Evolutionary conservation across 2,113 vertebrate species (phyloP).

Genomic region (Pteruthius melanotis): DNA sequence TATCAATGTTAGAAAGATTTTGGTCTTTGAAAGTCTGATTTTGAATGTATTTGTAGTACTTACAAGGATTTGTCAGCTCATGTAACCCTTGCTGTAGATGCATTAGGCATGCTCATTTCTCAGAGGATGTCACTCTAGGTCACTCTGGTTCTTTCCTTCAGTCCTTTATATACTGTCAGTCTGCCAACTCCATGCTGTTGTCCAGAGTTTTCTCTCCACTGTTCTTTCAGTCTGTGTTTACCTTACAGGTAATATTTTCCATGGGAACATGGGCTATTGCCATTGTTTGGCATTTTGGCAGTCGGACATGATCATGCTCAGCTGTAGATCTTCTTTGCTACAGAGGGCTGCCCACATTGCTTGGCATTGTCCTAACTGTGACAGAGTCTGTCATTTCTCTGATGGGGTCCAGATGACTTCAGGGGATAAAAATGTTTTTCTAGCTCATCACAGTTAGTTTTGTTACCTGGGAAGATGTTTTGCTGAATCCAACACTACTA

Average conservation of each 20-base stretch:
- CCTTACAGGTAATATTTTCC: background rate
- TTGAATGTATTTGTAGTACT: background rate
- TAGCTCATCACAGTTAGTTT: background rate
- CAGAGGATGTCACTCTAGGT: background rate
- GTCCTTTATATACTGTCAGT: background rate
- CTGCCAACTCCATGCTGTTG: background rate
- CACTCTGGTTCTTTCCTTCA: background rate
- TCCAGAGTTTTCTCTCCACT: background rate
- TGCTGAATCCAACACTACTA: background rate
- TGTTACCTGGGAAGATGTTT: background rate
- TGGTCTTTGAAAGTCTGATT: background rate
- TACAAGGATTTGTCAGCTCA: background rate
- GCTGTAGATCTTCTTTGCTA: background rate
- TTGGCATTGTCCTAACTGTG: background rate
- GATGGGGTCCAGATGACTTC: background rate
- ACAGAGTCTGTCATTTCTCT: background rate
- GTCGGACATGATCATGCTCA: background rate
- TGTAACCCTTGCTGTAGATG: background rate
- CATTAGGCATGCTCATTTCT: background rate
- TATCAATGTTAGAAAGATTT: background rate
- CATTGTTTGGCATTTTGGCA: background rate
- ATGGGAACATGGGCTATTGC: background rate
- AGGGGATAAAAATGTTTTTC: conserved; percentile 15
- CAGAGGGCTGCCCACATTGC: background rate
- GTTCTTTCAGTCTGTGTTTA: background rate